phyloP scores from a whole-genome alignment of 1,140 invertebrate genomes.

The Procambarus virginalis region DNA sequence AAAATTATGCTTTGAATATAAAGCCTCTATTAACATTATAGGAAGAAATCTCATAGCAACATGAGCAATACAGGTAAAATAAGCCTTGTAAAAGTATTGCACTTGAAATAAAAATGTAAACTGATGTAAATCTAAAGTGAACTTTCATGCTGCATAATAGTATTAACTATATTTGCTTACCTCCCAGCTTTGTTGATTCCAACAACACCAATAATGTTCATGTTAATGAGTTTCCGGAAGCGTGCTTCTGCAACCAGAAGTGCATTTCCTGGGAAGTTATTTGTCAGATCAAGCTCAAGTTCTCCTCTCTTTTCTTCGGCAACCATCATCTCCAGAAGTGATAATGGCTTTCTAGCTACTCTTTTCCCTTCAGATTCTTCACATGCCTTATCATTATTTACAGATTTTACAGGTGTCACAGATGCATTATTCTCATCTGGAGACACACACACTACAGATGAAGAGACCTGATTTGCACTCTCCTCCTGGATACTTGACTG shows the following conservation, averaged over 20 bases:
- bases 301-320: conserved; percentile 65
- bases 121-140: no score
- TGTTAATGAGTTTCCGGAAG: conserved; percentile 60
- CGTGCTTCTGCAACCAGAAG: conserved; percentile 55
- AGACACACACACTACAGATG: neutral
- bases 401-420: neutral
- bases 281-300: conserved; percentile 63
- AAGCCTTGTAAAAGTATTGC: no score
- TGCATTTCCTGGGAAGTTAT: conserved; percentile 55
- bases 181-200: conserved; percentile 69
- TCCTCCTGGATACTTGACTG: neutral
- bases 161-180: conserved; percentile 32
- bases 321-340: conserved; percentile 69
- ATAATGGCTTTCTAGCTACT: conserved; percentile 14
- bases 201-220: conserved; percentile 65
- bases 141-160: neutral
- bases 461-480: neutral
- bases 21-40: no score
- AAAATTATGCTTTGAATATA: no score
- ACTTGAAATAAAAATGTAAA: no score
- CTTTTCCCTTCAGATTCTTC: neutral
- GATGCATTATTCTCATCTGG: neutral
- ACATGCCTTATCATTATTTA: neutral
- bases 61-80: no score
- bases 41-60: no score